These are phyloP conservation scores for Fratercula arctica DNA, from an alignment of 2,797 vertebrate species.

Conservation along the genomic window DNA sequence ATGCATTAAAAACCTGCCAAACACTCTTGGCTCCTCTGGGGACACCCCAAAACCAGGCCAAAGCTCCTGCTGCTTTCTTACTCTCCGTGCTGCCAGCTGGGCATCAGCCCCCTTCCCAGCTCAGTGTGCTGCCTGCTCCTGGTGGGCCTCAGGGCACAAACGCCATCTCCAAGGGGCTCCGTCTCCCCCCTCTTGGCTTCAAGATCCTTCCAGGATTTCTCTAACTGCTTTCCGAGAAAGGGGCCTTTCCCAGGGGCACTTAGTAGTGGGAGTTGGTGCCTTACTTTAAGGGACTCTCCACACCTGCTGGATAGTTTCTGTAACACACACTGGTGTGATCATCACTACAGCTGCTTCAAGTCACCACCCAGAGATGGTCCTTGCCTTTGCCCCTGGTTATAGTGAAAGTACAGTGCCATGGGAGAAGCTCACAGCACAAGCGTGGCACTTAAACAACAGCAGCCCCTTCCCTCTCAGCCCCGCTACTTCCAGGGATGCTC, in stretches of 20 bases:
- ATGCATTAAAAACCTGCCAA: constrained; percentile 62
- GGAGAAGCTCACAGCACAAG: neutral
- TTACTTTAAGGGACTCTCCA: neutral
- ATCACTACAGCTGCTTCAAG: neutral
- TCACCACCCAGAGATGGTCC: neutral
- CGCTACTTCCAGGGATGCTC: neutral
- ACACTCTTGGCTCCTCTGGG: constrained; percentile 35
- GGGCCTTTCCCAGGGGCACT: neutral
- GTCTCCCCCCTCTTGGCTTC: neutral
- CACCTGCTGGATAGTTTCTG: neutral
- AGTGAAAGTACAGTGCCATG: neutral
- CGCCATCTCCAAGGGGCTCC: neutral
- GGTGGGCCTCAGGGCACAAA: neutral
- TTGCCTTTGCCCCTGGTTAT: neutral
- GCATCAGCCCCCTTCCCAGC: neutral
- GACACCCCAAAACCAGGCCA: constrained; percentile 47
- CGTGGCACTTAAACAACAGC: neutral
- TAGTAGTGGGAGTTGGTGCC: neutral
- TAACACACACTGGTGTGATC: neutral
- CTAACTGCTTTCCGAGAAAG: neutral
- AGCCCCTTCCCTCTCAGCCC: neutral
- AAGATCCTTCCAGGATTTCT: constrained; percentile 28
- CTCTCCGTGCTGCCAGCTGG: neutral
- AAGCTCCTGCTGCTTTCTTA: constrained; percentile 40
- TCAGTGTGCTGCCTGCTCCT: neutral